A percentile compares a stretch with the other conserved stretches of the same genome.
These are phyloP conservation scores for Oreonectes daqikongensis DNA, from an alignment of 2,797 vertebrate species.

Conservation along the genomic window DNA sequence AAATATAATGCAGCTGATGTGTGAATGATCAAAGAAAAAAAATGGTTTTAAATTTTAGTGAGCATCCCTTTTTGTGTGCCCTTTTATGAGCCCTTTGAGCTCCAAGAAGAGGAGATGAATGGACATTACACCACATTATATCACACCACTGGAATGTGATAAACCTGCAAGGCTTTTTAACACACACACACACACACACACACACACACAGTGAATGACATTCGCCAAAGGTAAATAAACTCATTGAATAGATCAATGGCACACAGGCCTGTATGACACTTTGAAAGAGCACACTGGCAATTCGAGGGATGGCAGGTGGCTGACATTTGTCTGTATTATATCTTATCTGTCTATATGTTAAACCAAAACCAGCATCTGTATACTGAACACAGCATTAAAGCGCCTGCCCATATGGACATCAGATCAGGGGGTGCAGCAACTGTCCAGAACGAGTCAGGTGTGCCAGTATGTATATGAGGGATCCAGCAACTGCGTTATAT, in stretches of 20 bases:
- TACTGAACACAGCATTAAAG: slow-evolving; percentile 12
- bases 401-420: background rate
- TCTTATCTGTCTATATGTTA: background rate
- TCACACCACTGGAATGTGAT: slow-evolving; percentile 76
- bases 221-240: background rate
- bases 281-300: background rate
- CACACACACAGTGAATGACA: slow-evolving; percentile 19
- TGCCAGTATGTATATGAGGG: slow-evolving; percentile 39
- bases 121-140: slow-evolving; percentile 47
- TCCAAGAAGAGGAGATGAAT: slow-evolving; percentile 57
- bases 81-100: too few species aligned
- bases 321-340: slow-evolving; percentile 2
- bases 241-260: background rate
- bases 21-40: too few species aligned
- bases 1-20: background rate
- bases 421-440: slow-evolving; percentile 38
- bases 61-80: background rate
- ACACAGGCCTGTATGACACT: background rate
- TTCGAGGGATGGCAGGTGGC: too few species aligned
- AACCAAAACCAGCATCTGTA: background rate
- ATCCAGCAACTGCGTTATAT: slow-evolving; percentile 69
- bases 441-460: slow-evolving; percentile 52
- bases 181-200: slow-evolving; percentile 27
- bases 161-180: slow-evolving; percentile 71
- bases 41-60: too few species aligned